These are phyloP conservation scores for Dasyornis broadbenti DNA, from an alignment of 2,113 vertebrate genomes.

Conservation along the genomic window DNA sequence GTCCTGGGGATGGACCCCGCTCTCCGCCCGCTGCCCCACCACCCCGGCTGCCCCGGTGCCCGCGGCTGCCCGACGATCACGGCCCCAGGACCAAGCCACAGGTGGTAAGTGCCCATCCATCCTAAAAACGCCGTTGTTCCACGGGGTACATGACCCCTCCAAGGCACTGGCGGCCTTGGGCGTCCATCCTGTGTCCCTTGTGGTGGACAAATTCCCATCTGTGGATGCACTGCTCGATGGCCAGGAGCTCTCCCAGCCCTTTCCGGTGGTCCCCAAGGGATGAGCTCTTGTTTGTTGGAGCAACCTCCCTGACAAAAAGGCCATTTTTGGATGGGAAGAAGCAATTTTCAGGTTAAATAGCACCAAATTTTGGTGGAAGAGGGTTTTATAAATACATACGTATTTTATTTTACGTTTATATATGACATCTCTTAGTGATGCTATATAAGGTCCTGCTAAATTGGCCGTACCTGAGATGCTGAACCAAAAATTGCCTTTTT, in stretches of 20 bases:
- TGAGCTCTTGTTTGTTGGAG: background rate
- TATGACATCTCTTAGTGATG: background rate
- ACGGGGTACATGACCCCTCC: rapidly evolving
- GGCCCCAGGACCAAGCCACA: constrained; percentile 83
- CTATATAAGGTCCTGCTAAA: background rate
- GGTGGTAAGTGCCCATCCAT: constrained; percentile 84
- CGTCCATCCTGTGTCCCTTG: rapidly evolving
- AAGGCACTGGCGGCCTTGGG: background rate
- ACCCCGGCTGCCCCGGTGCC: constrained; percentile 63
- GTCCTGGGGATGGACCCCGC: constrained; percentile 64
- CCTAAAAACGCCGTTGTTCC: background rate
- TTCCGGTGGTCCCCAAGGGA: background rate
- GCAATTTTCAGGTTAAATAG: background rate
- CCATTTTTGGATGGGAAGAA: background rate
- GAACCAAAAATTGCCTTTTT: background rate
- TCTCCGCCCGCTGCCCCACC: constrained; percentile 63
- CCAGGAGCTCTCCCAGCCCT: background rate
- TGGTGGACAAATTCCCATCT: background rate
- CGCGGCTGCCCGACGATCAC: constrained; percentile 66
- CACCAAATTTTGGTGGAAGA: background rate
- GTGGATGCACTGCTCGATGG: background rate
- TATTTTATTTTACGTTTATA: background rate
- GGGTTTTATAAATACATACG: background rate
- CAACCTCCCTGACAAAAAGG: background rate
- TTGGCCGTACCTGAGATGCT: background rate